A percentile compares a stretch with the other conserved stretches of the same genome.
These are phyloP conservation scores for Thalassarche chlororhynchos DNA, from an alignment of 2,113 vertebrate species.

Conservation along the genomic window DNA sequence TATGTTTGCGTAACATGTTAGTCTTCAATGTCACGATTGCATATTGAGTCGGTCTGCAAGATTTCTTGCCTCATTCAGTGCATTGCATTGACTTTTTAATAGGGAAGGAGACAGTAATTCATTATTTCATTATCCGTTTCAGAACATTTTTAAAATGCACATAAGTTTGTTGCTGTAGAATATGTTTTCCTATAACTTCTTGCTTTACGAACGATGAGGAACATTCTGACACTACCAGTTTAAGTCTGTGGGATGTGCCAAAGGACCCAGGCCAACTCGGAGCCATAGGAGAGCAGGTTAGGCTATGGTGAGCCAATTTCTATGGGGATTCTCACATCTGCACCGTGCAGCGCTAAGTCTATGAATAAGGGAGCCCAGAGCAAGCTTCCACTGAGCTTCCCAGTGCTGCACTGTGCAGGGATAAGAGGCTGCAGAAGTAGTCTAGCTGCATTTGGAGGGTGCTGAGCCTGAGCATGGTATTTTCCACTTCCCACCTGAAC, in stretches of 20 bases:
- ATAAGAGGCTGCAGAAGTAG: background rate
- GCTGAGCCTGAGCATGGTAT: background rate
- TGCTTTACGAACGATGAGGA: background rate
- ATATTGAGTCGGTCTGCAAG: background rate
- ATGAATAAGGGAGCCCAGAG: background rate
- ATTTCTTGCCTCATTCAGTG: background rate
- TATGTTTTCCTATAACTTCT: background rate
- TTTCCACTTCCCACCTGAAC: background rate
- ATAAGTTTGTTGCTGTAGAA: background rate
- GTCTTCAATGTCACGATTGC: background rate
- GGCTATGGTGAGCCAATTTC: background rate
- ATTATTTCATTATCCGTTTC: background rate
- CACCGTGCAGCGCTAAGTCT: background rate
- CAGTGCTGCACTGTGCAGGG: background rate
- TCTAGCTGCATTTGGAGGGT: background rate
- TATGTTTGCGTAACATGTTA: background rate
- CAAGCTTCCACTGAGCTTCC: background rate
- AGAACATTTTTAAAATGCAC: background rate
- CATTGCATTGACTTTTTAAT: background rate
- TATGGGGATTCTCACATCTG: background rate
- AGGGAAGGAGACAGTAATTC: background rate
- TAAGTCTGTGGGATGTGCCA: background rate
- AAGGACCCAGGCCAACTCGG: background rate
- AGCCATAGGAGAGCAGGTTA: rapidly evolving
- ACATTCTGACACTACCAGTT: background rate